These are phyloP conservation scores for Pyralis farinalis DNA, from an alignment of 2,888 invertebrate species.

Conservation along the genomic window DNA sequence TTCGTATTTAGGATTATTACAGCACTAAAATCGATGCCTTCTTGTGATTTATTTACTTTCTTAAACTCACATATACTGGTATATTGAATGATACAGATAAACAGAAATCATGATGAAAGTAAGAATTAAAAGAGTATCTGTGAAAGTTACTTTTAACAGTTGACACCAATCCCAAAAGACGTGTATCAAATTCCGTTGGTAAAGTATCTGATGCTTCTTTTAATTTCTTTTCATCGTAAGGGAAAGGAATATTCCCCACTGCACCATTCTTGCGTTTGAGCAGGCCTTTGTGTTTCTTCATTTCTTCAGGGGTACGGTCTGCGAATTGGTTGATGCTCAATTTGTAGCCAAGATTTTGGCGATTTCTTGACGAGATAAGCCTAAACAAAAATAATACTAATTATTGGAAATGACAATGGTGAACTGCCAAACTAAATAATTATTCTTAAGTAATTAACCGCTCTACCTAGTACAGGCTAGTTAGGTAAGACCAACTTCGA, in stretches of 20 bases:
- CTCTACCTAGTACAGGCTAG: too few species aligned
- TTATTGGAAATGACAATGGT: too few species aligned
- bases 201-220: slow-evolving; percentile 25
- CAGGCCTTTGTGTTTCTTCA: slow-evolving; percentile 39
- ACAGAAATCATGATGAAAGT: too few species aligned
- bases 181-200: slow-evolving; percentile 47
- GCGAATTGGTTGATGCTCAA: slow-evolving; percentile 53
- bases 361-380: slow-evolving; percentile 35
- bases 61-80: too few species aligned
- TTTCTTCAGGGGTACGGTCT: slow-evolving; percentile 51
- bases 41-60: too few species aligned
- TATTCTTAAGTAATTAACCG: too few species aligned
- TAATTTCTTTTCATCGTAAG: slow-evolving; percentile 37
- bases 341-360: slow-evolving; percentile 45
- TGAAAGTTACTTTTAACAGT: slow-evolving; percentile 45
- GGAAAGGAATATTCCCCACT: slow-evolving; percentile 46
- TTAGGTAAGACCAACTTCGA: too few species aligned
- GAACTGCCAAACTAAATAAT: too few species aligned
- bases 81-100: too few species aligned
- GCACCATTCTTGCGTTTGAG: slow-evolving; percentile 32
- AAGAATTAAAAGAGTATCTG: too few species aligned
- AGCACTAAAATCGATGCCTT: too few species aligned
- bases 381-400: slow-evolving; percentile 28
- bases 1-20: too few species aligned
- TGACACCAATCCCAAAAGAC: slow-evolving; percentile 44